Evolutionary conservation across 2,797 vertebrate species (phyloP), one percentile per base, ranked within the genome.

Genomic region (Leptodactylus fallax): DNA sequence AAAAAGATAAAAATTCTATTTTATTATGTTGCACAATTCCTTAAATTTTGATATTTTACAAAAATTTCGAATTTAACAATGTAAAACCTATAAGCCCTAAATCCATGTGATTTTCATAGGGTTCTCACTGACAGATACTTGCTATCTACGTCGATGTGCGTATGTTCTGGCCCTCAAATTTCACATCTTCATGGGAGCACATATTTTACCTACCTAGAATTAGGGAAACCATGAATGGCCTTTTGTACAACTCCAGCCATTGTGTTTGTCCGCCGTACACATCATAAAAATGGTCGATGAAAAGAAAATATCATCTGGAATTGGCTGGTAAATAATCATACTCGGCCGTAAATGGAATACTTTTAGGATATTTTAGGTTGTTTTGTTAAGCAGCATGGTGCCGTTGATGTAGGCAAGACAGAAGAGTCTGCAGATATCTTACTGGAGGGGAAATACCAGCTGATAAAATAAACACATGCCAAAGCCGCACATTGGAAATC

Each of bases 101-200:
- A 85, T 81, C 51, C 23, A 36, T 36, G 14, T 47, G 82, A 61
- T 36, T 89, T 21, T 69, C 61, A n/a, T 87, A 53, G 60, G 87
- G 81, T 88, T 79, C 61, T 0, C 82, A 81, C 87, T 93, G 90
- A 89, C 91, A 91, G 61, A 84, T 77, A 87, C 89, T 83, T 90
- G 85, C 67, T 85, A 58, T 85, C 90, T 90, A 79, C 82, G 81
- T 63, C 80, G 86, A 23, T 82, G 45, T 85, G 83, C 71, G 85
- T 87, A 87, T 83, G 61, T 87, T 90, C 81, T 79, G 88, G 80
- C 88, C 79, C 60, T 88, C 91, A 92, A 90, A 83, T 90, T 89
- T 91, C 69, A 0, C 0, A 84, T 78, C 85, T 69, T 63, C 81
- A 55, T 80, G 87, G 71, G 77, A 90, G 89, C 90, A 87, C 79